Conservation (phyloP, 92 coral and sea anemone species). For the Porites lobata region DNA sequence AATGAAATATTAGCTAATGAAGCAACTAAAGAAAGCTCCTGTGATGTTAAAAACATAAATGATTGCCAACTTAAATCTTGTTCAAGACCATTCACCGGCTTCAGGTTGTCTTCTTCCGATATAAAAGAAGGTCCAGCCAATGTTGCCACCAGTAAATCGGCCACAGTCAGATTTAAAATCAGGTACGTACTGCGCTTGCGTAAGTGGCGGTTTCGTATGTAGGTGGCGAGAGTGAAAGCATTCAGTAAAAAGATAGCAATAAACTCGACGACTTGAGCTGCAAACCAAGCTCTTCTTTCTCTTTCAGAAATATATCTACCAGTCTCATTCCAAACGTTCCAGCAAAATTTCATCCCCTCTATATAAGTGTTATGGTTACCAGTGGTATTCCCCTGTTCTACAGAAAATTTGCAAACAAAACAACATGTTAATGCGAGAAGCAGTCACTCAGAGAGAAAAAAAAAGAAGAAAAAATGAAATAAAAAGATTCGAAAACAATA, state of each 20-base stretch:
- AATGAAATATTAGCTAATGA: neutral
- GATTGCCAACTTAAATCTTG: neutral
- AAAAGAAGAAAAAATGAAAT: too few species aligned
- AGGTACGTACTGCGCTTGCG: constrained; percentile 31
- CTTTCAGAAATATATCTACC: neutral
- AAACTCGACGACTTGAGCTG: neutral
- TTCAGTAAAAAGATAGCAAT: neutral
- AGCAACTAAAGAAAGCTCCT: neutral
- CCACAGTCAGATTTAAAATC: constrained; percentile 7
- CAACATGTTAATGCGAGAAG: too few species aligned
- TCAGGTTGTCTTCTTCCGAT: too few species aligned
- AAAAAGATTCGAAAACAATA: too few species aligned
- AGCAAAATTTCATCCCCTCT: too few species aligned
- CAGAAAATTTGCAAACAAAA: too few species aligned
- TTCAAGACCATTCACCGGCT: too few species aligned
- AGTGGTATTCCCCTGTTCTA: too few species aligned
- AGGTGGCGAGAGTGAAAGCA: neutral
- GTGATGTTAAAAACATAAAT: neutral
- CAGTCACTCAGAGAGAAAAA: too few species aligned
- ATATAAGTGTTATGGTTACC: neutral
- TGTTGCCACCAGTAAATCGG: neutral
- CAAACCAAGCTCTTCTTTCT: neutral
- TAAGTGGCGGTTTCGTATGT: constrained; percentile 9
- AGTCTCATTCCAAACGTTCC: neutral
- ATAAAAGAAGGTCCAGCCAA: neutral